A percentile compares a stretch with the other conserved stretches of the same genome.
These are phyloP conservation scores for Leptinotarsa rubiginosa DNA, from an alignment of 2,888 invertebrate genomes.

Conservation along the genomic window DNA sequence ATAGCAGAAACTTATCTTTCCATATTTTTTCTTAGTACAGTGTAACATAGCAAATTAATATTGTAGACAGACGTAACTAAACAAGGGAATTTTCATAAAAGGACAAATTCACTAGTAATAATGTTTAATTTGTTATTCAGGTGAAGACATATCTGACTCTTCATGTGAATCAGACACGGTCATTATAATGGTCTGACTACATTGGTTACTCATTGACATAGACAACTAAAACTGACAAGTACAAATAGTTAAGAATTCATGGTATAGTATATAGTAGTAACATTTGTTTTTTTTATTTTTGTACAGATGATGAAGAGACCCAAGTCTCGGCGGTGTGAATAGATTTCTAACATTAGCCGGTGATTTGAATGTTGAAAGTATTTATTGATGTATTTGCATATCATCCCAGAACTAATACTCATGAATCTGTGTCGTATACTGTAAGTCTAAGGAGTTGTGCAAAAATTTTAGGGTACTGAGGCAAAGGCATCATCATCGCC, in stretches of 20 bases:
- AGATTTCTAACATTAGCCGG: conserved; percentile 49
- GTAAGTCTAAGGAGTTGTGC: conserved; percentile 49
- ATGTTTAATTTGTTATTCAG: conserved; percentile 44
- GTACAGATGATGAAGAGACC: conserved; percentile 75
- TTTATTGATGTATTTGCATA: conserved; percentile 52
- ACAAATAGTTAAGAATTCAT: conserved; percentile 33
- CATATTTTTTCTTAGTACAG: conserved; percentile 17
- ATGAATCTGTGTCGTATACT: conserved; percentile 54
- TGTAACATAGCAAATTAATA: conserved; percentile 23
- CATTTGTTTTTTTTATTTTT: conserved; percentile 51
- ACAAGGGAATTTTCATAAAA: neutral
- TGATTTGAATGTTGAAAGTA: conserved; percentile 48
- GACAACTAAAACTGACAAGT: conserved; percentile 45
- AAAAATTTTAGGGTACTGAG: conserved; percentile 54
- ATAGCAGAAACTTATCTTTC: neutral
- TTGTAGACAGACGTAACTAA: conserved; percentile 19
- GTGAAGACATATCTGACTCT: conserved; percentile 52
- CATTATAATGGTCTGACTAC: conserved; percentile 62
- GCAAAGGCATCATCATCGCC: conserved; percentile 40
- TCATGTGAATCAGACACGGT: conserved; percentile 62
- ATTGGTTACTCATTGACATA: conserved; percentile 36
- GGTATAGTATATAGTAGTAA: conserved; percentile 25
- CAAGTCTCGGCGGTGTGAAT: conserved; percentile 74
- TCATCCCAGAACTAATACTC: conserved; percentile 52
- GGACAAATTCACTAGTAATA: conserved; percentile 4